Percentiles rank a stretch among this genome's conserved stretches.
These are phyloP conservation scores for Pogonus chalceus DNA, from an alignment of 1,140 invertebrate genomes.

Conservation along the genomic window DNA sequence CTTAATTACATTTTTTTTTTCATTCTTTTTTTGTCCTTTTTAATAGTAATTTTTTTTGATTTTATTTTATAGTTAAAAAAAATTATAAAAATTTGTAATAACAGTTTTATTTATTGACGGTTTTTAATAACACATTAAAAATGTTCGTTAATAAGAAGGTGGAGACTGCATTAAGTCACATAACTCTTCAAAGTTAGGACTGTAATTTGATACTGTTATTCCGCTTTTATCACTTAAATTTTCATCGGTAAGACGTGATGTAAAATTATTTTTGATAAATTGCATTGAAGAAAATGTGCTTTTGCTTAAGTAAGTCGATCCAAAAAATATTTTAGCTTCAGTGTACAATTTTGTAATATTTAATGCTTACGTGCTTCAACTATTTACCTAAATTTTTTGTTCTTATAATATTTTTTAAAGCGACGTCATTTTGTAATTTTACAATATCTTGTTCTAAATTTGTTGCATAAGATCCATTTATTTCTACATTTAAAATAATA, in stretches of 20 bases:
- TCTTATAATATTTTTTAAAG: neutral
- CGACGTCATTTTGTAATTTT: conserved; percentile 4
- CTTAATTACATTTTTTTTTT: no score
- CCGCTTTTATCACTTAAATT: neutral
- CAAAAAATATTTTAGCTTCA: conserved; percentile 3
- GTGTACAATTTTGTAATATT: conserved; percentile 1
- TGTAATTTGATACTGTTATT: conserved; percentile 4
- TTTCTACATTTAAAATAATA: neutral
- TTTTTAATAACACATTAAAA: neutral
- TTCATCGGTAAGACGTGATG: neutral
- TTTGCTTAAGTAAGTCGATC: neutral
- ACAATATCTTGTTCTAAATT: neutral
- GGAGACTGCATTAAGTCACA: neutral
- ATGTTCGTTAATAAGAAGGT: neutral
- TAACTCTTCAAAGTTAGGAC: neutral
- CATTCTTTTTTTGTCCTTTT: no score
- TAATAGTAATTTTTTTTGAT: no score
- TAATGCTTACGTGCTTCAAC: neutral
- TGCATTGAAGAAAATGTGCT: conserved; percentile 1
- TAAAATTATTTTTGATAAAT: conserved; percentile 3
- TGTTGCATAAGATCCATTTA: neutral
- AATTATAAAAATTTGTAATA: neutral
- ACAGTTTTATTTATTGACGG: neutral
- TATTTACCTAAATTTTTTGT: neutral
- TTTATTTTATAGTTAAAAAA: no score